phyloP scores from a whole-genome alignment of 1,140 invertebrate species.

The Solen grandis region DNA sequence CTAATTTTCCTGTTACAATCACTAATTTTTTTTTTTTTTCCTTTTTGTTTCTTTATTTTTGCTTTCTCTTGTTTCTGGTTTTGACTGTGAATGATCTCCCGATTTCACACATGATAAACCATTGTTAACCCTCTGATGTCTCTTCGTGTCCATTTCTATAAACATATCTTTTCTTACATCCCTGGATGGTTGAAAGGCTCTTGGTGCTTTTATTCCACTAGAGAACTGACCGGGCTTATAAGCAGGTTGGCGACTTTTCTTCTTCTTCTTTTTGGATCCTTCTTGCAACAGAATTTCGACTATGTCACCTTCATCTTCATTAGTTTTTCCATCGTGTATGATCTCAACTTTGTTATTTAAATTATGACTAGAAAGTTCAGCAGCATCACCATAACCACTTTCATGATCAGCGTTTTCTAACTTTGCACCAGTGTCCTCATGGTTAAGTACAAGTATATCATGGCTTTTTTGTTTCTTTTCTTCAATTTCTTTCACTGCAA shows the following conservation, averaged over 20 bases:
- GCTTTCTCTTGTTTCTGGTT: background rate
- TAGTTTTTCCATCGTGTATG: background rate
- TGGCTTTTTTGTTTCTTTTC: background rate
- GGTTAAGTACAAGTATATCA: background rate
- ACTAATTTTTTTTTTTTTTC: constrained; percentile 8
- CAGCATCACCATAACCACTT: background rate
- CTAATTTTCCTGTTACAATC: background rate
- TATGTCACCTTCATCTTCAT: background rate
- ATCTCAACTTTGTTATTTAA: background rate
- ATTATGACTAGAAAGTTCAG: background rate
- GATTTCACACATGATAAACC: background rate
- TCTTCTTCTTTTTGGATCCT: background rate
- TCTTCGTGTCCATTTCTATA: background rate
- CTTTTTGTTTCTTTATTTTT: constrained; percentile 7
- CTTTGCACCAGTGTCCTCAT: background rate
- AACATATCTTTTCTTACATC: background rate
- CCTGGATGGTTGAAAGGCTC: background rate
- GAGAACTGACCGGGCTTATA: background rate
- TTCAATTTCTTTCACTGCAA: constrained; percentile 16
- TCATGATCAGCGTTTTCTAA: background rate
- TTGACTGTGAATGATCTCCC: constrained; percentile 1
- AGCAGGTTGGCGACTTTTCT: background rate
- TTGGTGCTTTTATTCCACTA: background rate
- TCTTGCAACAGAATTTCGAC: background rate
- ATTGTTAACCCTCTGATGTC: background rate